These are phyloP conservation scores for Oceanodroma leucorhoa DNA, from an alignment of 2,797 vertebrate genomes.

Conservation along the genomic window DNA sequence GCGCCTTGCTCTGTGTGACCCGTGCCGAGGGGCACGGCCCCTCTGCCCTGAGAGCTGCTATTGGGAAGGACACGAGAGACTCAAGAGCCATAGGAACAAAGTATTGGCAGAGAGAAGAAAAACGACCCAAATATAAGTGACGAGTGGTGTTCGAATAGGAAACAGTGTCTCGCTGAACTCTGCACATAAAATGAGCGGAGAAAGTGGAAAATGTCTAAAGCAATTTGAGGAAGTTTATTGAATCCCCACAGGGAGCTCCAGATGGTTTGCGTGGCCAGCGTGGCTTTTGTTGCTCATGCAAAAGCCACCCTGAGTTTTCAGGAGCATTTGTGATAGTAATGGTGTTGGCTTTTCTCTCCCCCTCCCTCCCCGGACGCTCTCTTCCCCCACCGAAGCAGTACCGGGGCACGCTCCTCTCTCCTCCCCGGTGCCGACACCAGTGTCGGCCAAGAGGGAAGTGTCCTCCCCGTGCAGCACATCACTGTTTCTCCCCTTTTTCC, in stretches of 20 bases:
- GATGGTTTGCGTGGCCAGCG: background rate
- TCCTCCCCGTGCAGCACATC: background rate
- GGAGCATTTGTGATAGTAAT: background rate
- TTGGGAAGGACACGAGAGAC: background rate
- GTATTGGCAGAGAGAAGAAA: background rate
- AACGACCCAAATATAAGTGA: background rate
- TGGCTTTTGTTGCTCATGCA: background rate
- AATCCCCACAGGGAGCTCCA: conserved; percentile 55
- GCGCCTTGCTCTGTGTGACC: rapidly evolving
- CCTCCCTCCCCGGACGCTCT: rapidly evolving
- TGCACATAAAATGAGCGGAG: conserved; percentile 11
- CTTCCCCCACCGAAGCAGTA: rapidly evolving
- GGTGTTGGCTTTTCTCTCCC: background rate
- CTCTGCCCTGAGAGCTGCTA: rapidly evolving
- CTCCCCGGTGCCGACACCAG: rapidly evolving
- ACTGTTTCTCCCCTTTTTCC: rapidly evolving
- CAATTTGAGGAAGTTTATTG: conserved; percentile 37
- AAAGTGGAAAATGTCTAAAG: conserved; percentile 32
- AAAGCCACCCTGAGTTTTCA: background rate
- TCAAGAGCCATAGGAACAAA: background rate
- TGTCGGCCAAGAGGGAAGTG: rapidly evolving
- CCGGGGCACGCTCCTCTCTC: no score
- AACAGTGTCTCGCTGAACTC: background rate
- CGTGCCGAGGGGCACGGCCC: rapidly evolving
- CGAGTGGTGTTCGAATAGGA: conserved; percentile 9